Percentiles rank a stretch among this genome's conserved stretches.
Evolutionary conservation across 2,113 vertebrate genomes (phyloP).

Genomic region (Lycocorax pyrrhopterus): DNA sequence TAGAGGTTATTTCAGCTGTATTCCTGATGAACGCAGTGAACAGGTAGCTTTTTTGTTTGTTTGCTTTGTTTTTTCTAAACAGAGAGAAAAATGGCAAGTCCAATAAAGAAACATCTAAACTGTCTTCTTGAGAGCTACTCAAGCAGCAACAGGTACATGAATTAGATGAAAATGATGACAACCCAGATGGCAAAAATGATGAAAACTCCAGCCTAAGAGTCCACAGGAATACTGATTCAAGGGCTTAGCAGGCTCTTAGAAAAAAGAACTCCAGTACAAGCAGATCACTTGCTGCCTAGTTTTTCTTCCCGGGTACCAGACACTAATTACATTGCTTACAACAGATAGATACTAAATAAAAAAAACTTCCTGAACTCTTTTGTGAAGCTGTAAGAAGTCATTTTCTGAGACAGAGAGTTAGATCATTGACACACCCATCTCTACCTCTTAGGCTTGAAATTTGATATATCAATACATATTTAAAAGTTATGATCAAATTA

Average conservation of each 20-base stretch:
- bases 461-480: neutral
- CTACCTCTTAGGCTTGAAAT: neutral
- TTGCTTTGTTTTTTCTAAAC: neutral
- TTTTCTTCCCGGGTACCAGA: neutral
- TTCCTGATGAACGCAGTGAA: neutral
- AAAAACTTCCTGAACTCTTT: neutral
- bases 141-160: neutral
- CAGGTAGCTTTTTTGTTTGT: fast-evolving
- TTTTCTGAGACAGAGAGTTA: neutral
- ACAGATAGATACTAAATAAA: fast-evolving
- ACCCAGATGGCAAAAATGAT: neutral
- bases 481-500: neutral
- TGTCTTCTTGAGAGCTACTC: neutral
- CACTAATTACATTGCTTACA: neutral
- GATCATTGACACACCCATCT: no score
- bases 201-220: no score
- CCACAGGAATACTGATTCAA: neutral
- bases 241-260: neutral
- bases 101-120: neutral
- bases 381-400: neutral
- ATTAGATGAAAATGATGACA: neutral
- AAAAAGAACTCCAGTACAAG: neutral
- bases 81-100: neutral
- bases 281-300: neutral
- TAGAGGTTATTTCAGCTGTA: neutral